A percentile compares a stretch with the other conserved stretches of the same genome.
Evolutionary conservation across 2,888 invertebrate species (phyloP).

Genomic region (Lasioglossum malachurum): DNA sequence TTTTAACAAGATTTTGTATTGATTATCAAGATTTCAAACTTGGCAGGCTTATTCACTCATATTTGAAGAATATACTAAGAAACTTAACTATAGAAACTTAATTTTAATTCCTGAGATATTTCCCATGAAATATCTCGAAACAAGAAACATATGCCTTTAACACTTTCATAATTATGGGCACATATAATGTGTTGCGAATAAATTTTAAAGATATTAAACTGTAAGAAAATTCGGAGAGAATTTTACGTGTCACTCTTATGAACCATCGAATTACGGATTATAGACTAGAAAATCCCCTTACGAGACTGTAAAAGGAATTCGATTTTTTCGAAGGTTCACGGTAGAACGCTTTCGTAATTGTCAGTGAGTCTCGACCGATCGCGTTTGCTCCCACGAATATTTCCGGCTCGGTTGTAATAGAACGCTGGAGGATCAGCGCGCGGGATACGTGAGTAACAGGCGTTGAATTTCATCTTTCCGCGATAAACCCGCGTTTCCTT

Average conservation of each 20-base stretch:
- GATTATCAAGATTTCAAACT: neutral
- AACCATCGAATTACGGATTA: neutral
- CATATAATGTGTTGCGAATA: too few relatives aligned
- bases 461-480: constrained; percentile 44
- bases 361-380: constrained; percentile 50
- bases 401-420: constrained; percentile 54
- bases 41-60: neutral
- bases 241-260: too few relatives aligned
- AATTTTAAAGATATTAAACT: too few relatives aligned
- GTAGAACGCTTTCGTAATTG: constrained; percentile 25
- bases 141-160: too few relatives aligned
- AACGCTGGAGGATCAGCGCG: constrained; percentile 50
- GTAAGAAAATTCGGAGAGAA: too few relatives aligned
- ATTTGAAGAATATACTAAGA: neutral
- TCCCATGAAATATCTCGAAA: too few relatives aligned
- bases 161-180: too few relatives aligned
- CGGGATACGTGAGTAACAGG: constrained; percentile 23
- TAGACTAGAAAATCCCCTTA: neutral
- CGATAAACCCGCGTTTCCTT: constrained; percentile 10
- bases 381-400: constrained; percentile 62
- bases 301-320: neutral
- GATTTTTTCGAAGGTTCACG: neutral
- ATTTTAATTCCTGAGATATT: too few relatives aligned
- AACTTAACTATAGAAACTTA: too few relatives aligned
- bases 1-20: neutral